Evolutionary conservation across 2,888 invertebrate species (phyloP).

Genomic region (Epinotia nisella): DNA sequence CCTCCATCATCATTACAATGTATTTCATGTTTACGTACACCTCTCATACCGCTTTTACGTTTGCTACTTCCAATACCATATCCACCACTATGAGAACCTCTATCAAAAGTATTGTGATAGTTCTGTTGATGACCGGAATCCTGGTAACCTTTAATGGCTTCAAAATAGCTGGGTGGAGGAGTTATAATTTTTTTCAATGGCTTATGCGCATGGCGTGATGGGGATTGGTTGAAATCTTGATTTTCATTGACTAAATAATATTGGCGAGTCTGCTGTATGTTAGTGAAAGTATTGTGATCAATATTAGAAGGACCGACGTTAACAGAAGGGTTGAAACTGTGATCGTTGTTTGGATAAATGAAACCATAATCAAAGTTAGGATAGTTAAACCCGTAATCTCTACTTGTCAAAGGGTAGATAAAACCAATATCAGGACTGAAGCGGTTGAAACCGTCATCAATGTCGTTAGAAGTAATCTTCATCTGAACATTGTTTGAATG

Average conservation of each 20-base stretch:
- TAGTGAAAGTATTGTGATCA: background rate
- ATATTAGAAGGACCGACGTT: too few relatives aligned
- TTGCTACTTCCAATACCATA: too few relatives aligned
- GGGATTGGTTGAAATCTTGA: background rate
- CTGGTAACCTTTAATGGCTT: background rate
- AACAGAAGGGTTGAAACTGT: background rate
- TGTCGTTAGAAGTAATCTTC: background rate
- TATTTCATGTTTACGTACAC: too few relatives aligned
- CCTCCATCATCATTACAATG: too few relatives aligned
- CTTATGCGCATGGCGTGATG: background rate
- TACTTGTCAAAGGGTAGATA: background rate
- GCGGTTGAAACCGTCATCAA: background rate
- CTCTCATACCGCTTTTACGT: too few relatives aligned
- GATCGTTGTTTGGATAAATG: background rate
- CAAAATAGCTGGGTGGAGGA: background rate
- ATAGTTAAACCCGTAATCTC: background rate
- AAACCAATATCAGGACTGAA: background rate
- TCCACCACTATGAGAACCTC: too few relatives aligned
- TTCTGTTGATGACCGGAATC: background rate
- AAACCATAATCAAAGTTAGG: background rate
- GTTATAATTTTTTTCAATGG: background rate
- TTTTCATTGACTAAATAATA: background rate
- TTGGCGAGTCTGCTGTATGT: background rate
- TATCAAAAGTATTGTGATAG: background rate
- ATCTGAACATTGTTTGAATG: background rate